Conservation (phyloP, 1,140 invertebrate species). For the Wiebesia pumilae region DNA sequence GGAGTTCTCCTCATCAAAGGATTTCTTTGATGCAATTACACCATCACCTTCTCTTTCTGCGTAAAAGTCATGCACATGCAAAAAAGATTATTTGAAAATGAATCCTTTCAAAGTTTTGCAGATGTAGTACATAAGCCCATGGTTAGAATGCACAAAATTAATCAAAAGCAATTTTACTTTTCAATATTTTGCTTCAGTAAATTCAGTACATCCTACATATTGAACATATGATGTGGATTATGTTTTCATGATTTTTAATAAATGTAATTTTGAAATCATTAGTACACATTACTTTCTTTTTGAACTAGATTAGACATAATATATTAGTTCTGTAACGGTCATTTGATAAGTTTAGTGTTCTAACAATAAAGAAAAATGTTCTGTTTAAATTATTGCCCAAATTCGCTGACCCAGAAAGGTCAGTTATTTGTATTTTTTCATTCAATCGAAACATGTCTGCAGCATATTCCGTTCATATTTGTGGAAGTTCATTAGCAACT, state of each 20-base stretch:
- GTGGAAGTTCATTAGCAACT: slow-evolving; percentile 22
- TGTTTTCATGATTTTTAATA: too few relatives aligned
- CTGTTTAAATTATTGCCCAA: too few relatives aligned
- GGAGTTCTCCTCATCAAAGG: slow-evolving; percentile 41
- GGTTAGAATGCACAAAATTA: background rate
- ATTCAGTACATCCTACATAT: too few relatives aligned
- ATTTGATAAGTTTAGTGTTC: too few relatives aligned
- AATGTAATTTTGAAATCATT: too few relatives aligned
- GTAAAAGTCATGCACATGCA: background rate
- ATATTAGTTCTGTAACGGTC: too few relatives aligned
- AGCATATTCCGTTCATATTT: background rate
- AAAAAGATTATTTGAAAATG: slow-evolving; percentile 33
- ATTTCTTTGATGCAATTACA: slow-evolving; percentile 25
- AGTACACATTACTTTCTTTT: too few relatives aligned
- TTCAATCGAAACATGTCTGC: background rate
- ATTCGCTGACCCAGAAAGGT: too few relatives aligned
- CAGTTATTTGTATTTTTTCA: background rate
- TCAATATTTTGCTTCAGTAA: too few relatives aligned
- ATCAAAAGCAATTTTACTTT: slow-evolving; percentile 17
- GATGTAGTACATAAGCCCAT: background rate
- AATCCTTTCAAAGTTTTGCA: slow-evolving; percentile 37
- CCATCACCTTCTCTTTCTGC: background rate
- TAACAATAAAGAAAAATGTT: too few relatives aligned
- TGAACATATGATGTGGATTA: too few relatives aligned
- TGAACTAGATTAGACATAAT: too few relatives aligned